phyloP scores from a whole-genome alignment of 2,113 vertebrate genomes.

The Apistogramma diplotaenia region DNA sequence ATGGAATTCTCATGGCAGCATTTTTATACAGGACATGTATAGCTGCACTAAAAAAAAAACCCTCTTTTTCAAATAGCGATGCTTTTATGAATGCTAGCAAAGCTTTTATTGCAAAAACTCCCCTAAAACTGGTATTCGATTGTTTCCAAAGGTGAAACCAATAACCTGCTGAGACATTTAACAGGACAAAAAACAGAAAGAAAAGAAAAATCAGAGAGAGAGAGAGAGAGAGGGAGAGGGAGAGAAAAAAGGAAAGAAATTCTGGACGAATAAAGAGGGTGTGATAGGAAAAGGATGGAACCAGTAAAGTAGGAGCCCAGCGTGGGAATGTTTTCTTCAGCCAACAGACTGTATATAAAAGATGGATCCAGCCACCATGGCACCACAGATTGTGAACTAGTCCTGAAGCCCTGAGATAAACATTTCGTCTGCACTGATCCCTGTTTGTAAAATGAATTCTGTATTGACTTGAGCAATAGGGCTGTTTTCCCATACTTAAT shows the following conservation, averaged over 20 bases:
- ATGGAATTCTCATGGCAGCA: background rate
- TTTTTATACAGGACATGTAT: background rate
- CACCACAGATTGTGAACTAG: background rate
- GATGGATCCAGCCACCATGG: background rate
- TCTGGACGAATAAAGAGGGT: background rate
- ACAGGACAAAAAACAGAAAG: background rate
- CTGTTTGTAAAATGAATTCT: too few species aligned
- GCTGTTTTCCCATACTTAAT: background rate
- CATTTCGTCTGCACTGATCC: too few species aligned
- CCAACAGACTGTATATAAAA: background rate
- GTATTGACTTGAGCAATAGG: too few species aligned
- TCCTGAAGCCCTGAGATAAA: background rate
- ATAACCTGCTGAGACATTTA: background rate
- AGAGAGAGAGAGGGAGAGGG: background rate
- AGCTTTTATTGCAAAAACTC: background rate
- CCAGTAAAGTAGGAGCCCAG: background rate
- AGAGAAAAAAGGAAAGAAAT: background rate
- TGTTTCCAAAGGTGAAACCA: background rate
- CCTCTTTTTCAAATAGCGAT: background rate
- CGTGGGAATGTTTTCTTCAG: background rate
- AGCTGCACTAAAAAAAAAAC: background rate
- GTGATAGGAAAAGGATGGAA: background rate
- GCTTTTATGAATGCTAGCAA: background rate
- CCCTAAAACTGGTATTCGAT: background rate
- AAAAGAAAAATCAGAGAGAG: background rate